A percentile compares a stretch with the other conserved stretches of the same genome.
Evolutionary conservation across 2,113 vertebrate species (phyloP).

Genomic region (Leucosticte australis): DNA sequence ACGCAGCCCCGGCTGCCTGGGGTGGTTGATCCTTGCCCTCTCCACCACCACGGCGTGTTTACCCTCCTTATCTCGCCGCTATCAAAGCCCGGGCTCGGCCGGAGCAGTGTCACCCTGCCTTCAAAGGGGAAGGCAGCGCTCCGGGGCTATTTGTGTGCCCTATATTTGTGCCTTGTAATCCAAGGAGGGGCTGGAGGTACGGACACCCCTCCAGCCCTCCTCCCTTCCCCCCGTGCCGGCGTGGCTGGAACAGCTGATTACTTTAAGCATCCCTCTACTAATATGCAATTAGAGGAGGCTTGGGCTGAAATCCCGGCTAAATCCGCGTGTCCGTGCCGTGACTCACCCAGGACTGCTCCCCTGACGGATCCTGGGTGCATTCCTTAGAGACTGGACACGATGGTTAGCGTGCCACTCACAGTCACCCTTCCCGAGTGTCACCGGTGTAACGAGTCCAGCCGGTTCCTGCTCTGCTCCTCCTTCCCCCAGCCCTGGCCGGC

Average conservation of each 20-base stretch:
- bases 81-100: neutral
- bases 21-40: constrained; percentile 25
- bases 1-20: neutral
- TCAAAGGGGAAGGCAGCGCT: neutral
- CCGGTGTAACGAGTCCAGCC: neutral
- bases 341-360: constrained; percentile 34
- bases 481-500: neutral
- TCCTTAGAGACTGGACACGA: constrained; percentile 20
- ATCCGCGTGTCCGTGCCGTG: neutral
- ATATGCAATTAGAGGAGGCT: constrained; percentile 39
- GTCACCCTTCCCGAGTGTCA: neutral
- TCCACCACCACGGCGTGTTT: neutral
- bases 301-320: constrained; percentile 27
- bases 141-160: neutral
- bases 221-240: neutral
- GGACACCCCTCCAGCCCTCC: constrained; percentile 14
- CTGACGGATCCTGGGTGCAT: constrained; percentile 6
- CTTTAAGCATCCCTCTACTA: neutral
- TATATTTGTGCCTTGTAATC: constrained; percentile 17
- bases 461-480: neutral
- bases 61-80: constrained; percentile 4
- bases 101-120: constrained; percentile 58
- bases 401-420: neutral
- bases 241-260: constrained; percentile 41
- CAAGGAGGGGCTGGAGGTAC: constrained; percentile 4